These are phyloP conservation scores for Hydrochoerus hydrochaeris DNA, from an alignment of 2,113 vertebrate genomes.

Conservation along the genomic window DNA sequence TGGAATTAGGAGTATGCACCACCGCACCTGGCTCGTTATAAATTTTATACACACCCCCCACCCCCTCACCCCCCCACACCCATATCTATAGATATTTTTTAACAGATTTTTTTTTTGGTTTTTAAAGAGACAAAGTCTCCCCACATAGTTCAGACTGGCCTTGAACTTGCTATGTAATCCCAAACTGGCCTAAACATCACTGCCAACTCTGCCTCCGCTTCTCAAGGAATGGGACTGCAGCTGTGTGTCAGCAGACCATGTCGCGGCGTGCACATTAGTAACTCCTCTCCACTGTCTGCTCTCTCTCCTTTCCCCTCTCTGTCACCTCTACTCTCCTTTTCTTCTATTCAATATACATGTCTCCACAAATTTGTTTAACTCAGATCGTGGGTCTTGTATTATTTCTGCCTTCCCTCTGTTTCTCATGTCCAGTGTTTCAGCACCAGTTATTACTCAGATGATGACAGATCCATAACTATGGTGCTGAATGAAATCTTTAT, in stretches of 20 bases:
- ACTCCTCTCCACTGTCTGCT: neutral
- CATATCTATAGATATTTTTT: neutral
- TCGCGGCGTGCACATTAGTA: neutral
- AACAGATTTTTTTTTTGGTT: neutral
- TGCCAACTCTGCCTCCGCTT: neutral
- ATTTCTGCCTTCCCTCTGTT: neutral
- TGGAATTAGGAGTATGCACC: neutral
- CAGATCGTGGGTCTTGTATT: neutral
- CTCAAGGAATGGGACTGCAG: neutral
- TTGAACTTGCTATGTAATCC: neutral
- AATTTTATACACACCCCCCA: no score
- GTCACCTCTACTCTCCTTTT: neutral
- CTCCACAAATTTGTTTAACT: neutral
- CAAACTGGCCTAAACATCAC: neutral
- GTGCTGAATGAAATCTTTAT: slow-evolving; percentile 6
- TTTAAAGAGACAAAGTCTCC: neutral
- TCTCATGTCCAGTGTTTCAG: neutral
- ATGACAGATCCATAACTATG: neutral
- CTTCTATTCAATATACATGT: neutral
- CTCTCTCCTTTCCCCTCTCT: neutral
- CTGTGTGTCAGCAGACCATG: neutral
- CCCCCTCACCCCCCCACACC: no score
- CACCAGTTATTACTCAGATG: neutral
- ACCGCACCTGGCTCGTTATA: neutral
- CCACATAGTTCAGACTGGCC: neutral